Evolutionary conservation across 2,888 invertebrate species (phyloP), one percentile per base, ranked within the genome.

Genomic region (Andricus quercusramuli): DNA sequence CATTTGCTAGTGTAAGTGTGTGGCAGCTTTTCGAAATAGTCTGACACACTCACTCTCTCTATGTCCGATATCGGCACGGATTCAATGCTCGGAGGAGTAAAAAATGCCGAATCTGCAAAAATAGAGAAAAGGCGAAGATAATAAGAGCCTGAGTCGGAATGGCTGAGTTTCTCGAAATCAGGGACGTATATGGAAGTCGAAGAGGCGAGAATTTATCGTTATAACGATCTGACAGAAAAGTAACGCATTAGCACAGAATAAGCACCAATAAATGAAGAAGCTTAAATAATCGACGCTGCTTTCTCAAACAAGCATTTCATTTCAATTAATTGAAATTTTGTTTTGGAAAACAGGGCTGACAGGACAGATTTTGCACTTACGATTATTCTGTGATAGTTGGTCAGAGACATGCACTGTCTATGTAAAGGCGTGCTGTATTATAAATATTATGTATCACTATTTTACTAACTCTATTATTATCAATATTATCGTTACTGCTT

Each of bases 31-130:
- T 86, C 88, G 81, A 89, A 90, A 88, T 86, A 90, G 83, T 89
- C 86, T 79, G 88, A 89, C 78, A 89, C 82, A 83, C 88, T 87
- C 83, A 88, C 86, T 85, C 84, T 88, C 84, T 89, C 87, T 82
- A 87, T 85, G 83, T 86, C 87, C 85, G 84, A 83, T 83, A 89
- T 82, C 86, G 88, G 86, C 87, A 86, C 85, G 86, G 82, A 87
- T 85, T 90, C 88, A 85, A 85, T 85, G 86, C 87, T 88, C 85
- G 87, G 87, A 84, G 86, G 83, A 83, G 87, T 86, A 87, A 90
- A 90, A 87, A 88, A 86, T 88, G 90, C 85, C 86, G 88, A 83
- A 90, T 90, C 89, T 90, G 90, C 80, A 89, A 90, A 90, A 89
- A 89, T 87, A 90, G 87, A 90, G 88, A 87, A 87, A 85, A 83